These are phyloP conservation scores for Diprion similis DNA, from an alignment of 1,140 invertebrate species.

Conservation along the genomic window DNA sequence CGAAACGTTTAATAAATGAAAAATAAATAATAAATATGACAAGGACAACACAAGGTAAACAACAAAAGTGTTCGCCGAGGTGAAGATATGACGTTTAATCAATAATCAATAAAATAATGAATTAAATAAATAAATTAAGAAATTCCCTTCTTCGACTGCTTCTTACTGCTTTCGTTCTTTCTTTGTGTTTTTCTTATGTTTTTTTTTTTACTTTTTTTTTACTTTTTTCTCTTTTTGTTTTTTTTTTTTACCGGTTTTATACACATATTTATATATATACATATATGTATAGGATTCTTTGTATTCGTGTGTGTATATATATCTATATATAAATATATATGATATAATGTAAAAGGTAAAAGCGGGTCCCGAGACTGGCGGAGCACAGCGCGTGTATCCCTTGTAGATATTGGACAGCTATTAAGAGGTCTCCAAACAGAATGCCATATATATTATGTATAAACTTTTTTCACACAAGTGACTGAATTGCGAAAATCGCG, in stretches of 20 bases:
- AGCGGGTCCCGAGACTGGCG: conserved; percentile 56
- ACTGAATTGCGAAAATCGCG: too few relatives aligned
- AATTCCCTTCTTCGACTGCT: conserved; percentile 15
- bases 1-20: conserved; percentile 18
- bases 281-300: conserved; percentile 13
- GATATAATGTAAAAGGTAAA: conserved; percentile 60
- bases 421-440: not conserved
- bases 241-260: conserved; percentile 39
- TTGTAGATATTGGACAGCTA: conserved; percentile 10
- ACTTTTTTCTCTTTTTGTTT: too few relatives aligned
- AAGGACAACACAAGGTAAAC: conserved; percentile 42
- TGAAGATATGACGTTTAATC: conserved; percentile 56
- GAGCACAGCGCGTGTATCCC: conserved; percentile 43
- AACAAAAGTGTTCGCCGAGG: conserved; percentile 49
- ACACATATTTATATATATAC: conserved; percentile 46
- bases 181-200: too few relatives aligned
- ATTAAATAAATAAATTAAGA: conserved; percentile 64
- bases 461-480: too few relatives aligned
- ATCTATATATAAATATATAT: conserved; percentile 37
- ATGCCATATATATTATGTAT: not conserved
- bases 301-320: conserved; percentile 44
- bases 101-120: conserved; percentile 62
- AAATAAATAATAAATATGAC: conserved; percentile 32
- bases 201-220: not conserved
- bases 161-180: too few relatives aligned